Conservation (phyloP, 2,888 invertebrate genomes). For the Colostygia pectinataria region DNA sequence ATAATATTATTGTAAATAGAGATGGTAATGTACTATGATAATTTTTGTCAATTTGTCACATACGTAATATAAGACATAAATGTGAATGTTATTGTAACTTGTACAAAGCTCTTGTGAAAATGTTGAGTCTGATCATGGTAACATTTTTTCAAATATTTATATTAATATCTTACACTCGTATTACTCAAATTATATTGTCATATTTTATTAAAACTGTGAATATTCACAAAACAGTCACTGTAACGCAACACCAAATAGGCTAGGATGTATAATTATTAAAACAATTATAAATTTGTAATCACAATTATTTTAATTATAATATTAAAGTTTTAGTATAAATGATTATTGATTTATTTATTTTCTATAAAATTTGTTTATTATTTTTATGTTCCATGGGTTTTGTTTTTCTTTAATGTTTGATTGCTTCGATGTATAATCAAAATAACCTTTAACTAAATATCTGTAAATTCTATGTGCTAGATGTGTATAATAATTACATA, state of each 20-base stretch:
- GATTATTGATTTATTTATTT: too few species aligned
- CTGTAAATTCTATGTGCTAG: constrained; percentile 28
- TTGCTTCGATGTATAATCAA: too few species aligned
- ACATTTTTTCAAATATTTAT: constrained; percentile 56
- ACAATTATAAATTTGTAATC: constrained; percentile 46
- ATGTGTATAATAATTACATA: constrained; percentile 24
- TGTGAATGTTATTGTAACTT: constrained; percentile 52
- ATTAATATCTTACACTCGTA: constrained; percentile 17
- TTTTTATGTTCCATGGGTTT: too few species aligned
- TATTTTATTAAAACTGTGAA: constrained; percentile 60
- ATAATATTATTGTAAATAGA: constrained; percentile 50
- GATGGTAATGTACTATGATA: constrained; percentile 36
- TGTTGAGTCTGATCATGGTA: constrained; percentile 72
- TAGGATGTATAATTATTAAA: constrained; percentile 53
- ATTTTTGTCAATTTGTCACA: constrained; percentile 72
- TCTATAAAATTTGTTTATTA: too few species aligned
- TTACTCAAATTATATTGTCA: constrained; percentile 49
- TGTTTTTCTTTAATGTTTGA: too few species aligned
- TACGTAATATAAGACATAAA: constrained; percentile 65
- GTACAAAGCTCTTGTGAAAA: constrained; percentile 71
- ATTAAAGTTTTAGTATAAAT: constrained; percentile 7
- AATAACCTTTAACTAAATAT: too few species aligned
- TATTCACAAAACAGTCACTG: constrained; percentile 62
- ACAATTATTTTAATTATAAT: constrained; percentile 36
- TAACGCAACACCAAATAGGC: constrained; percentile 78